Percentiles rank a stretch among this genome's conserved stretches.
Evolutionary conservation across 2,888 invertebrate species (phyloP).

Genomic region (Lapara coniferarum): DNA sequence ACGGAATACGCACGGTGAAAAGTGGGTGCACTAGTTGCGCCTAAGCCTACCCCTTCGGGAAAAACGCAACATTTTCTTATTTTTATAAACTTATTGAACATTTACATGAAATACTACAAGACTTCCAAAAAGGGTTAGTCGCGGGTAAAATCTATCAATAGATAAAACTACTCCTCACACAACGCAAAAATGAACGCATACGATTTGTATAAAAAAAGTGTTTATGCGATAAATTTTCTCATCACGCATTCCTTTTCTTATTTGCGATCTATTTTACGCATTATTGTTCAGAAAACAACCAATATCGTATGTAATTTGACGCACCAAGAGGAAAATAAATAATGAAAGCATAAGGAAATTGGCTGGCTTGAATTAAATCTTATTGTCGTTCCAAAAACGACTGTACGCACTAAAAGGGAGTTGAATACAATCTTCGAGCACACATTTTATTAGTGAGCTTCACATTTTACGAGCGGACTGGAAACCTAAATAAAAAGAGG

Average conservation of each 20-base stretch:
- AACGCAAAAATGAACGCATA: not conserved
- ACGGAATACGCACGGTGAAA: too few species aligned
- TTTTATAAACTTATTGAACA: too few species aligned
- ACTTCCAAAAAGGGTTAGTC: not conserved
- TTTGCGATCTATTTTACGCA: conserved; percentile 33
- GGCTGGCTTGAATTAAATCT: conserved; percentile 52
- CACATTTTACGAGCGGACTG: conserved; percentile 70
- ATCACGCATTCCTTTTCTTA: conserved; percentile 6
- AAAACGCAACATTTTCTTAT: too few species aligned
- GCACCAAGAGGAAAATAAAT: conserved; percentile 42
- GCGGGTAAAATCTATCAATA: not conserved
- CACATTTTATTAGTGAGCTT: conserved; percentile 70
- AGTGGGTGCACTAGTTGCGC: too few species aligned
- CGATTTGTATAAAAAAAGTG: conserved; percentile 6
- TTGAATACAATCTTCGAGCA: conserved; percentile 60
- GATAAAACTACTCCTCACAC: not conserved
- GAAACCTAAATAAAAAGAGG: conserved; percentile 72
- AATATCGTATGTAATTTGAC: conserved; percentile 42
- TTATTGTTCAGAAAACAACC: conserved; percentile 39
- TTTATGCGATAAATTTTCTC: conserved; percentile 16
- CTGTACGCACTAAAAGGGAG: conserved; percentile 45
- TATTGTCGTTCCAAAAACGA: conserved; percentile 56
- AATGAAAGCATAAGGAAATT: conserved; percentile 51
- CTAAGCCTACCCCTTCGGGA: too few species aligned
- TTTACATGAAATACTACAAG: too few species aligned